Conservation (phyloP, 2,888 invertebrate species). For the Pollenia amentaria region DNA sequence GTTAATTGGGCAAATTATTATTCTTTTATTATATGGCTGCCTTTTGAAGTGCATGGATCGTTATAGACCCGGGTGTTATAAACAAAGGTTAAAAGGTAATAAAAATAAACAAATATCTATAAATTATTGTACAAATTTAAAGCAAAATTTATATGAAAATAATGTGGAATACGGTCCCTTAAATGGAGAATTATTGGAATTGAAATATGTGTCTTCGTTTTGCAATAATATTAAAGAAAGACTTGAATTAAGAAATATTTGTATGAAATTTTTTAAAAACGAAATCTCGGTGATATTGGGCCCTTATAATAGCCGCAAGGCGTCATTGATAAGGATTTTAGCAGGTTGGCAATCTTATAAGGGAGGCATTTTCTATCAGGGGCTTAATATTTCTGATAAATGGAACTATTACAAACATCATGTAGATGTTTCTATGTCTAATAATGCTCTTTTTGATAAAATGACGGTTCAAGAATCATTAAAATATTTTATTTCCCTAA, state of each 20-base stretch:
- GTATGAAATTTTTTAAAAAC: slow-evolving; percentile 78
- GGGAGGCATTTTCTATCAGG: slow-evolving; percentile 81
- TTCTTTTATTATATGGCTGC: slow-evolving; percentile 67
- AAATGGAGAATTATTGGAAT: slow-evolving; percentile 74
- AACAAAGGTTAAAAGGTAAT: slow-evolving; percentile 66
- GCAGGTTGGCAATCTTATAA: slow-evolving; percentile 90
- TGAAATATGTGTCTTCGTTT: slow-evolving; percentile 74
- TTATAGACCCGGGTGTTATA: slow-evolving; percentile 75
- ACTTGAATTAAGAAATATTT: slow-evolving; percentile 77
- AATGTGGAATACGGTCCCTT: slow-evolving; percentile 77
- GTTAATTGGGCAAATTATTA: neutral
- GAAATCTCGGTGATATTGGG: slow-evolving; percentile 88
- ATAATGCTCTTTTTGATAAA: slow-evolving; percentile 91
- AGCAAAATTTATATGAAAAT: slow-evolving; percentile 5
- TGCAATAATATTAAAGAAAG: slow-evolving; percentile 61
- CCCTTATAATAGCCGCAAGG: slow-evolving; percentile 93
- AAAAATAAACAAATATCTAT: neutral
- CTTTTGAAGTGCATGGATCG: slow-evolving; percentile 69
- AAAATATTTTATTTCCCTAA: slow-evolving; percentile 91
- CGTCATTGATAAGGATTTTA: slow-evolving; percentile 94
- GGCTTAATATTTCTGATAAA: slow-evolving; percentile 87
- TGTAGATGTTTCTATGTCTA: slow-evolving; percentile 91
- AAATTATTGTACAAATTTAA: neutral
- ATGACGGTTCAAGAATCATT: slow-evolving; percentile 93
- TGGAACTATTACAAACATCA: slow-evolving; percentile 87